Conservation (phyloP, 1,140 invertebrate species). For the Augochlora pura region DNA sequence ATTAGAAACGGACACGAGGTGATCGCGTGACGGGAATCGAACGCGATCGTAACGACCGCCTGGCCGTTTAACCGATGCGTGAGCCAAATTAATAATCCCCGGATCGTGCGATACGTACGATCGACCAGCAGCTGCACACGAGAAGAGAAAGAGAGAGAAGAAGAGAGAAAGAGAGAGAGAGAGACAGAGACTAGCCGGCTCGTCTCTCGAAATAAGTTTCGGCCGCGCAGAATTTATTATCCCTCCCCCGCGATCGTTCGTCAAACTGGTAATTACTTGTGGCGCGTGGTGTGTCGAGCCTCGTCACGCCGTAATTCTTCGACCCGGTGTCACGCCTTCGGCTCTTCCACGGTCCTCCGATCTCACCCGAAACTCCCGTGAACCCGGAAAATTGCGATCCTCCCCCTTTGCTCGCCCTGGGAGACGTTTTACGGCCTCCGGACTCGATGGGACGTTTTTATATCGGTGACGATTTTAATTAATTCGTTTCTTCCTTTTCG, state of each 20-base stretch:
- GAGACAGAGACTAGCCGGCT: too few relatives aligned
- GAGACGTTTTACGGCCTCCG: too few relatives aligned
- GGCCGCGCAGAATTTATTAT: constrained; percentile 47
- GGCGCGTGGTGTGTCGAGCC: background rate
- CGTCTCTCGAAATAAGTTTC: constrained; percentile 50
- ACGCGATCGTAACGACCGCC: constrained; percentile 1
- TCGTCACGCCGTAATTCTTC: background rate
- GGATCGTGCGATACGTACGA: constrained; percentile 41
- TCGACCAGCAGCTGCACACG: constrained; percentile 34
- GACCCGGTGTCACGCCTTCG: too few relatives aligned
- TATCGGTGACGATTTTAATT: too few relatives aligned
- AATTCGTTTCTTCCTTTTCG: too few relatives aligned
- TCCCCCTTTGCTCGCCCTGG: too few relatives aligned
- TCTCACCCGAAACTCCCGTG: too few relatives aligned
- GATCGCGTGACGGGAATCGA: constrained; percentile 39
- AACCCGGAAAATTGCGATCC: too few relatives aligned
- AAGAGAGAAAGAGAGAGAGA: too few relatives aligned
- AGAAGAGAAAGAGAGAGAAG: too few relatives aligned
- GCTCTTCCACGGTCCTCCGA: too few relatives aligned
- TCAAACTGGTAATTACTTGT: constrained; percentile 48
- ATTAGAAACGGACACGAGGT: constrained; percentile 16
- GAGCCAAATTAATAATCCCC: constrained; percentile 55
- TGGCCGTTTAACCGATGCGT: constrained; percentile 32
- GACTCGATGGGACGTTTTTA: too few relatives aligned
- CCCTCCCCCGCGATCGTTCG: constrained; percentile 27